Conservation (phyloP, 2,113 vertebrate genomes). For the Apaloderma vittatum region DNA sequence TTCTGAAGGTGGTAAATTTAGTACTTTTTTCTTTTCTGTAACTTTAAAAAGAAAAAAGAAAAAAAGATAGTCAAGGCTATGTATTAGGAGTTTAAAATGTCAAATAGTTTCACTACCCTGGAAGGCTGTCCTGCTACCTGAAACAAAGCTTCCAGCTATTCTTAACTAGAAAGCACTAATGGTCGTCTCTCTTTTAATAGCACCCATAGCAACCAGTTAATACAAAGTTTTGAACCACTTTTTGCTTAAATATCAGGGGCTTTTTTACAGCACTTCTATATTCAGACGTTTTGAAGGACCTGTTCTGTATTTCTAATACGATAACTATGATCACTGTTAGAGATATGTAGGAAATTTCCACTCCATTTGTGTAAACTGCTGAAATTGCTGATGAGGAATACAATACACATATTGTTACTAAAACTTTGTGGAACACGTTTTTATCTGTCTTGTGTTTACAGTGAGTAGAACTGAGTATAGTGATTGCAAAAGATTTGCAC, state of each 20-base stretch:
- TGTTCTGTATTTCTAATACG: not conserved
- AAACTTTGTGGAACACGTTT: not conserved
- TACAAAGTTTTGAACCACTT: not conserved
- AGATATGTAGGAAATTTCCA: not conserved
- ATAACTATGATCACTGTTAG: not conserved
- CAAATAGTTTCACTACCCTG: constrained; percentile 71
- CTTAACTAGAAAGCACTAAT: not conserved
- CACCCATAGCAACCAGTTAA: not conserved
- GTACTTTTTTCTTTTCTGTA: not conserved
- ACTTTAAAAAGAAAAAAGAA: too few relatives aligned
- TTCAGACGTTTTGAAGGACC: not conserved
- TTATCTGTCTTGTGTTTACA: not conserved
- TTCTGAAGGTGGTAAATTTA: not conserved
- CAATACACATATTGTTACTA: not conserved
- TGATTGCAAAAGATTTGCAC: not conserved
- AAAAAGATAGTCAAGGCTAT: not conserved
- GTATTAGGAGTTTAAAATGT: constrained; percentile 70
- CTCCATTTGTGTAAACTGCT: not conserved
- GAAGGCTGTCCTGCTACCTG: constrained; percentile 76
- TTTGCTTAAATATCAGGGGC: not conserved
- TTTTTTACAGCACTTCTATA: not conserved
- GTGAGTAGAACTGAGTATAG: not conserved
- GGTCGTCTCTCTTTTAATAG: not conserved
- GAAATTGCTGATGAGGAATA: not conserved
- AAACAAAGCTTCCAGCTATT: constrained; percentile 78